A percentile compares a stretch with the other conserved stretches of the same genome.
phyloP scores from a whole-genome alignment of 2,888 invertebrate genomes.

The Watsonalla binaria region DNA sequence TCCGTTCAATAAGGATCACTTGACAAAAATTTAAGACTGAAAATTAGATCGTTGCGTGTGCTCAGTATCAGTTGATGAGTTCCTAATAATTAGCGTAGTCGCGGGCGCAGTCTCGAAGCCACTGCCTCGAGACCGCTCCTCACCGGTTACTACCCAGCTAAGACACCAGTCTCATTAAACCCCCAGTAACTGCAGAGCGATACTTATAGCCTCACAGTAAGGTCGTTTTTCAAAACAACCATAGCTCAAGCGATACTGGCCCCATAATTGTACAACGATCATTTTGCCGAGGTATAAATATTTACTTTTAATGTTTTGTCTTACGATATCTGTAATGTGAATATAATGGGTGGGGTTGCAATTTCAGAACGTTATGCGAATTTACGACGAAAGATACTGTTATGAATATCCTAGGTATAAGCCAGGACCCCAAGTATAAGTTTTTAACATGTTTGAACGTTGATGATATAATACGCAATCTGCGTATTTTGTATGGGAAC shows the following conservation, averaged over 20 bases:
- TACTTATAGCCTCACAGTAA: neutral
- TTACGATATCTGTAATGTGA: neutral
- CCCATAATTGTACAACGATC: slow-evolving; percentile 8
- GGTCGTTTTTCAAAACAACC: slow-evolving; percentile 3
- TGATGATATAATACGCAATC: no score
- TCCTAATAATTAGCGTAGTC: slow-evolving; percentile 13
- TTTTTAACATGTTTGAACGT: no score
- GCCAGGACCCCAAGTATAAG: no score
- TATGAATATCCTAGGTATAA: no score
- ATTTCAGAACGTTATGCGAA: neutral
- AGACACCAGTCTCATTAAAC: slow-evolving; percentile 12
- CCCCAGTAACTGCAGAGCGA: slow-evolving; percentile 1
- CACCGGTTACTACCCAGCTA: slow-evolving; percentile 16
- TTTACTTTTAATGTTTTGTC: neutral
- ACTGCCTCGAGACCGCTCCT: slow-evolving; percentile 22
- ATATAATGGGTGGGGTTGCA: neutral
- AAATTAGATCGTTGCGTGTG: neutral
- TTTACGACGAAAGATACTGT: no score
- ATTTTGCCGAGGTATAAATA: slow-evolving; percentile 6
- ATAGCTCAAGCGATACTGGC: slow-evolving; percentile 4
- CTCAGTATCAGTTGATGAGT: slow-evolving; percentile 15
- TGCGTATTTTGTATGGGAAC: no score
- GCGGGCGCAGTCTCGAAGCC: slow-evolving; percentile 13
- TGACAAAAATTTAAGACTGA: neutral
- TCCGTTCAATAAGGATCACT: neutral